These are phyloP conservation scores for Thereva unica DNA, from an alignment of 2,888 invertebrate species.

Conservation along the genomic window DNA sequence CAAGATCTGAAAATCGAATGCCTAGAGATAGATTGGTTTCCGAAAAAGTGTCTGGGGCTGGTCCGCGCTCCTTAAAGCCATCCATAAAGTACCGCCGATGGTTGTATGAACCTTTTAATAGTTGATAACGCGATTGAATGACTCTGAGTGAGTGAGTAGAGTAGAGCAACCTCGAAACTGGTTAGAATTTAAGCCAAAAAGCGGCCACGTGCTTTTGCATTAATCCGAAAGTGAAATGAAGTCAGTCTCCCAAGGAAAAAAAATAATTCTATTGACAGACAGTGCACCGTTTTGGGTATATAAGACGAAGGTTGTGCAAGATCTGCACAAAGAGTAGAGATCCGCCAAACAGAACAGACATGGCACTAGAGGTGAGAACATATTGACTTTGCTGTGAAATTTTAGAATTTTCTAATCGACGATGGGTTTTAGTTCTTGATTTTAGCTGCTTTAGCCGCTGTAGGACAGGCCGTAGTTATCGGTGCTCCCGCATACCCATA, in stretches of 20 bases:
- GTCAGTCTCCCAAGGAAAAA: constrained; percentile 7
- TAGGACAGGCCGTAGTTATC: constrained; percentile 52
- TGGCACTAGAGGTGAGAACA: constrained; percentile 53
- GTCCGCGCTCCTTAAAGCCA: too few relatives aligned
- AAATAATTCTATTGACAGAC: constrained; percentile 28
- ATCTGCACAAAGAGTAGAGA: constrained; percentile 52
- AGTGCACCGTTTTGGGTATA: constrained; percentile 38
- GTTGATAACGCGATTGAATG: constrained; percentile 15
- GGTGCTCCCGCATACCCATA: constrained; percentile 46
- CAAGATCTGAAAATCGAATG: too few relatives aligned
- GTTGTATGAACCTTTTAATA: constrained; percentile 6
- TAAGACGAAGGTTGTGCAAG: constrained; percentile 37
- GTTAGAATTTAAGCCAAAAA: constrained; percentile 12
- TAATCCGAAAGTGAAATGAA: constrained; percentile 37
- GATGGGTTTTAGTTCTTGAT: constrained; percentile 47
- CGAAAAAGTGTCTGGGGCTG: too few relatives aligned
- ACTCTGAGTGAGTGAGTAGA: constrained; percentile 11
- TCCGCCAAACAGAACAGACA: constrained; percentile 54
- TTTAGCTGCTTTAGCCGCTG: constrained; percentile 51
- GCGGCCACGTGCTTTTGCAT: constrained; percentile 13
- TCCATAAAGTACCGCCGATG: too few relatives aligned
- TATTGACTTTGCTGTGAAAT: constrained; percentile 6
- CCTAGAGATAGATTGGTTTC: too few relatives aligned
- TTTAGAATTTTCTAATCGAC: neutral
- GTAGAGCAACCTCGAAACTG: neutral